Base-by-base conservation (phyloP, 2,113 vertebrate species). In the Otolemur garnettii region DNA sequence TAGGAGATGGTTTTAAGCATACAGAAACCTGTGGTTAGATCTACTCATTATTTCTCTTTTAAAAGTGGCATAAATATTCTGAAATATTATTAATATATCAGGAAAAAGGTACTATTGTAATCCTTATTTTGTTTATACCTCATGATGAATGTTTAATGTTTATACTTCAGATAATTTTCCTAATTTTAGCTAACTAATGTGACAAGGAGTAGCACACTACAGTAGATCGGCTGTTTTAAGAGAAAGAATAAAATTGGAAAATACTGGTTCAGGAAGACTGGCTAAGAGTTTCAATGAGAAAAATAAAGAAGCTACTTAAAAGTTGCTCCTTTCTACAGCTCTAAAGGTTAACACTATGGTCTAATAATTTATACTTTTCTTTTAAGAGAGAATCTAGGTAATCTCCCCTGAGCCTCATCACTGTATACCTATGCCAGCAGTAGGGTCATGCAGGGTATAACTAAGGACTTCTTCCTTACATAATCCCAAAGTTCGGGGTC, bases 121-220 rank as follows among this genome's bases (percentile, higher is more conserved):
- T 68, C 35, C 89, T 79, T 28, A 74, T 77, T 95, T 95, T 88
- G 87, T 55, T 94, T 72, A 86, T 4, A 87, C 69, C 35, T 94
- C 26, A 81, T 74, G 50, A 64, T 82, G 15, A 89, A 90, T 78
- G 18, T n/a, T 90, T 78, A 78, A 66, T 74, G 38, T 38, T 38
- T 38, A 38, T 92, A 82, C 45, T 91, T 82, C 57, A 77, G 35
- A 57, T 82, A 68, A 45, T 64, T 81, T 93, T 95, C 22, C 33
- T 85, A 92, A 82, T 77, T 12, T 60, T 72, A 82, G 45, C 86
- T 78, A 35, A 95, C 60, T 89, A 81, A 66, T 8, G 72, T 26
- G 45, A 94, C n/a, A 24, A 26, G 24, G 7, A 26, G 24, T 10
- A 59, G 22, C 14, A 75, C 7, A 89, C 14, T 18, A 38, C 77